Percentiles rank a stretch among this genome's conserved stretches.
phyloP scores from a whole-genome alignment of 2,113 vertebrate species.

The Alethe diademata region DNA sequence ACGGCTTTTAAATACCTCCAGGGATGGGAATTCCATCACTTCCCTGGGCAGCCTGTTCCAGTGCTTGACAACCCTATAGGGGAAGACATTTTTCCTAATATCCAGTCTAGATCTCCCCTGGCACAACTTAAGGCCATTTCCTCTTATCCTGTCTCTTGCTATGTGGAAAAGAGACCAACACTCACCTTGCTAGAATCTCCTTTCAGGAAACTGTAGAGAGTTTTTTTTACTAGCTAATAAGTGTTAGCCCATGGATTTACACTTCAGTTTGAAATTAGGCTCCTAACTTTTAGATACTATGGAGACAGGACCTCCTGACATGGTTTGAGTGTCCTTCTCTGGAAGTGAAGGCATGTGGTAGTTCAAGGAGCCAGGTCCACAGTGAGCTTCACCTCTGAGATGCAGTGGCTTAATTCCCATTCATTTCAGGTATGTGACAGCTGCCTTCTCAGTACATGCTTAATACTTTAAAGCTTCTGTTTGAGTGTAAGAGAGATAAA shows the following conservation, averaged over 20 bases:
- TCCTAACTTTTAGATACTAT: not conserved
- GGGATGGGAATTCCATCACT: not conserved
- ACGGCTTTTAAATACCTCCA: accelerated
- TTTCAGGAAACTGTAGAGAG: not conserved
- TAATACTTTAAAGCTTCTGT: not conserved
- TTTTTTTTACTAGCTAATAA: not conserved
- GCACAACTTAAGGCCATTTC: not conserved
- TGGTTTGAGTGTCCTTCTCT: not conserved
- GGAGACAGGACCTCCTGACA: not conserved
- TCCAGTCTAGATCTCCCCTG: not conserved
- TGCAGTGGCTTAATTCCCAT: not conserved
- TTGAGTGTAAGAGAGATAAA: not conserved
- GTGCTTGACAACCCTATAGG: not conserved
- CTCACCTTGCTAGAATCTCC: accelerated
- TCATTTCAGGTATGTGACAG: not conserved
- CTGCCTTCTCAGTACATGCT: not conserved
- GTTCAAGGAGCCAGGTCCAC: not conserved
- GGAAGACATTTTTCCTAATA: not conserved
- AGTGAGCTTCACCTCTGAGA: not conserved
- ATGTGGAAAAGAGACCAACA: not conserved
- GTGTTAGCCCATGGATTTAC: not conserved
- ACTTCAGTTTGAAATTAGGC: not conserved
- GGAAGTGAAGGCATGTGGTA: not conserved
- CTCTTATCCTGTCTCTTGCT: not conserved
- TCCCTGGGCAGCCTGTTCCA: not conserved